Percentiles rank a stretch among this genome's conserved stretches.
Conservation (phyloP, 2,113 vertebrate species). For the Loxodonta africana region DNA sequence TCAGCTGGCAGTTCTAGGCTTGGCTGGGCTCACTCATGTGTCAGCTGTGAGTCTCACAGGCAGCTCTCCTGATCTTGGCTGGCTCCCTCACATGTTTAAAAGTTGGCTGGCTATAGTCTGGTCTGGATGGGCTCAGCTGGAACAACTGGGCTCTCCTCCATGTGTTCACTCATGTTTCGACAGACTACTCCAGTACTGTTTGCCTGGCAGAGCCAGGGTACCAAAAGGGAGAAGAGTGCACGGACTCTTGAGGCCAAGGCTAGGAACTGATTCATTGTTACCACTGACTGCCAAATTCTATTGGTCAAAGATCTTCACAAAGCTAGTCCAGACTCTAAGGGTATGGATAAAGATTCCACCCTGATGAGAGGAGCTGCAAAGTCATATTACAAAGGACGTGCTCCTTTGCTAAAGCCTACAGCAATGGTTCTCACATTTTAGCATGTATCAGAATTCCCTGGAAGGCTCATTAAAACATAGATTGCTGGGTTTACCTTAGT, state of each 20-base stretch:
- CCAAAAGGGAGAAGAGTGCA: neutral
- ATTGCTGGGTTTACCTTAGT: no score
- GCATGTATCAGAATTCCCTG: neutral
- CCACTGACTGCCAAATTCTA: neutral
- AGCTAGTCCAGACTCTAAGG: neutral
- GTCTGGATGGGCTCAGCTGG: neutral
- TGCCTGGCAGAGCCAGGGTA: neutral
- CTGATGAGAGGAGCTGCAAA: no score
- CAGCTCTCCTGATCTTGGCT: neutral
- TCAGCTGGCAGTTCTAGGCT: neutral
- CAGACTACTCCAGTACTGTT: neutral
- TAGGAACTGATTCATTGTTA: neutral
- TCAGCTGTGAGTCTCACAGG: neutral
- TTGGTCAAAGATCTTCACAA: constrained; percentile 43
- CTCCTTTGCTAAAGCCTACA: neutral
- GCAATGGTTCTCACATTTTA: neutral
- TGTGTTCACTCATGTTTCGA: neutral
- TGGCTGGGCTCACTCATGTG: neutral
- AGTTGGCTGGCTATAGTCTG: neutral
- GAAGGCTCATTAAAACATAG: no score
- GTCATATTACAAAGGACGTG: neutral
- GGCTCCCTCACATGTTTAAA: neutral
- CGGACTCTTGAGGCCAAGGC: neutral
- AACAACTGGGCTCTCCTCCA: neutral
- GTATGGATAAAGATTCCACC: neutral